Evolutionary conservation across 2,113 vertebrate species (phyloP).

Genomic region (Aepyceros melampus): DNA sequence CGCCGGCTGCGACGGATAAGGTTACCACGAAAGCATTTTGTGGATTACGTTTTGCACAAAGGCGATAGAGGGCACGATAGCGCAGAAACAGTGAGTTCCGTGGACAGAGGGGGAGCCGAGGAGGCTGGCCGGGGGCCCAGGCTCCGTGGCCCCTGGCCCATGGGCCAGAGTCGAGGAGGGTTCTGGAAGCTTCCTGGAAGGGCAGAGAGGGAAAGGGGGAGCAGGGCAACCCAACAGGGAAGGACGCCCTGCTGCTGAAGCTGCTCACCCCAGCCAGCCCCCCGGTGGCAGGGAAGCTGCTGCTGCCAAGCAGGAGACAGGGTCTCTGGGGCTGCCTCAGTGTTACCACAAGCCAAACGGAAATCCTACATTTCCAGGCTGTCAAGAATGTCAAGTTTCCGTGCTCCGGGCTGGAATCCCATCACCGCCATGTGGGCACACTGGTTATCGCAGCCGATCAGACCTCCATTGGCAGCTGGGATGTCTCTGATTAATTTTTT

Average conservation of each 20-base stretch:
- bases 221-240: neutral
- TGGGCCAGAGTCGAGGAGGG: neutral
- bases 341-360: neutral
- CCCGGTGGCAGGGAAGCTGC: neutral
- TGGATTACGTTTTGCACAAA: slow-evolving; percentile 90
- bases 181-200: neutral
- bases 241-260: neutral
- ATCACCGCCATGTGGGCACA: neutral
- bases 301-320: neutral
- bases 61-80: slow-evolving; percentile 84
- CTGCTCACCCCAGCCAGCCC: neutral
- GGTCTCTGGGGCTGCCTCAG: neutral
- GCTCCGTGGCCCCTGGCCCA: slow-evolving; percentile 33
- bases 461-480: neutral
- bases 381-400: slow-evolving; percentile 11
- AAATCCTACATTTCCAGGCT: slow-evolving; percentile 53
- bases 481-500: slow-evolving; percentile 13
- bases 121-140: neutral
- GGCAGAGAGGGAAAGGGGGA: neutral
- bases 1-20: slow-evolving; percentile 87
- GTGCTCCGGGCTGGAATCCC: neutral
- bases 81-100: slow-evolving; percentile 69
- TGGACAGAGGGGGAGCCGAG: neutral
- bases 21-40: slow-evolving; percentile 96
- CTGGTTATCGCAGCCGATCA: neutral